Evolutionary conservation across 1,140 invertebrate species (phyloP).

Genomic region (Archivesica marissinica): DNA sequence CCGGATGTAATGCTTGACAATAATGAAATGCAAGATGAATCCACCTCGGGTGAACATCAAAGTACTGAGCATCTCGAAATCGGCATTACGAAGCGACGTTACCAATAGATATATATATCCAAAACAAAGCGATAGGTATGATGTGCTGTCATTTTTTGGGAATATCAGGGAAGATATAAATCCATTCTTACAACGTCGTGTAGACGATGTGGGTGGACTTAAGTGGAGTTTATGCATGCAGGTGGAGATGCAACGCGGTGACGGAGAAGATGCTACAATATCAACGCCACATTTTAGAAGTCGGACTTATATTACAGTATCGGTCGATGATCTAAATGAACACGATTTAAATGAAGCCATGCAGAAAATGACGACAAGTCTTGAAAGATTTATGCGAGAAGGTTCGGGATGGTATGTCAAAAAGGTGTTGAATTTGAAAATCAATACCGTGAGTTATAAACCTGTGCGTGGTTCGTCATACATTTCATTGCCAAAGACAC

Average conservation of each 20-base stretch:
- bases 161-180: slow-evolving; percentile 38
- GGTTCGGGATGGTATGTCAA: too few relatives aligned
- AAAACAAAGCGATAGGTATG: slow-evolving; percentile 14
- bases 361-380: not conserved
- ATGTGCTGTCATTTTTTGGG: slow-evolving; percentile 30
- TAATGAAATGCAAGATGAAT: not conserved
- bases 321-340: slow-evolving; percentile 6
- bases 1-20: too few relatives aligned
- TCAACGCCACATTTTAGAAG: slow-evolving; percentile 32
- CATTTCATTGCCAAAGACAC: too few relatives aligned
- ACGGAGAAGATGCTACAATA: not conserved
- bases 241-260: slow-evolving; percentile 40
- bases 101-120: slow-evolving; percentile 29
- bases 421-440: too few relatives aligned
- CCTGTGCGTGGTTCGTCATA: too few relatives aligned
- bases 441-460: too few relatives aligned
- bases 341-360: slow-evolving; percentile 44
- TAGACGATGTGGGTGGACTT: not conserved
- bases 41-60: not conserved
- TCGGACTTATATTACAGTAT: not conserved
- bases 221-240: slow-evolving; percentile 51
- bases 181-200: not conserved
- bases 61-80: not conserved
- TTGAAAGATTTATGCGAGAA: too few relatives aligned
- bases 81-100: not conserved